phyloP scores from a whole-genome alignment of 2,113 vertebrate genomes.

The Pterocles burchelli region DNA sequence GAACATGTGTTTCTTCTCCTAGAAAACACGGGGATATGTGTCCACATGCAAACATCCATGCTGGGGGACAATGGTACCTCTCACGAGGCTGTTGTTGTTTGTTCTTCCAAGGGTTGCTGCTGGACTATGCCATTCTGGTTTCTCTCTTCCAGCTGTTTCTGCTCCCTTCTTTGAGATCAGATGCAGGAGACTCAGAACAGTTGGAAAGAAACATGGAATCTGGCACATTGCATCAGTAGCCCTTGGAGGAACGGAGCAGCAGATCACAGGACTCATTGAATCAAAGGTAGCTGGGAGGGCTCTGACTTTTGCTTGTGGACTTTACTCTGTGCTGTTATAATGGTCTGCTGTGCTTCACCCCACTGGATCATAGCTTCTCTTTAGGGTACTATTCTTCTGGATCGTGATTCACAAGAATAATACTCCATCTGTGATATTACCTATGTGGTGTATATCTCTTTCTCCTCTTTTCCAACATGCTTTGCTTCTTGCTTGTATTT shows the following conservation, averaged over 20 bases:
- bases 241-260: conserved; percentile 60
- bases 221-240: conserved; percentile 73
- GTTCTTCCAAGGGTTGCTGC: conserved; percentile 72
- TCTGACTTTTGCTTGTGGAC: background rate
- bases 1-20: background rate
- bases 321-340: background rate
- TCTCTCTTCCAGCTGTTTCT: conserved; percentile 77
- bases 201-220: conserved; percentile 71
- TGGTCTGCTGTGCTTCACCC: background rate
- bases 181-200: conserved; percentile 75
- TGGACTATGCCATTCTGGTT: conserved; percentile 72
- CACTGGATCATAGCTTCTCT: background rate
- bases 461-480: background rate
- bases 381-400: background rate
- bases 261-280: conserved; percentile 60
- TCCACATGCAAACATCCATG: background rate
- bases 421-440: background rate
- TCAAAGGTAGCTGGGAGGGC: conserved; percentile 70
- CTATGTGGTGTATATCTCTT: background rate
- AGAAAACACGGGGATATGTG: background rate
- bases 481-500: background rate
- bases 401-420: background rate
- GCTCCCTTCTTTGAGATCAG: conserved; percentile 75
- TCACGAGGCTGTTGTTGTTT: conserved; percentile 49
- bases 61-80: conserved; percentile 4